A percentile compares a stretch with the other conserved stretches of the same genome.
These are phyloP conservation scores for Samia ricini DNA, from an alignment of 1,140 invertebrate genomes.

Conservation along the genomic window DNA sequence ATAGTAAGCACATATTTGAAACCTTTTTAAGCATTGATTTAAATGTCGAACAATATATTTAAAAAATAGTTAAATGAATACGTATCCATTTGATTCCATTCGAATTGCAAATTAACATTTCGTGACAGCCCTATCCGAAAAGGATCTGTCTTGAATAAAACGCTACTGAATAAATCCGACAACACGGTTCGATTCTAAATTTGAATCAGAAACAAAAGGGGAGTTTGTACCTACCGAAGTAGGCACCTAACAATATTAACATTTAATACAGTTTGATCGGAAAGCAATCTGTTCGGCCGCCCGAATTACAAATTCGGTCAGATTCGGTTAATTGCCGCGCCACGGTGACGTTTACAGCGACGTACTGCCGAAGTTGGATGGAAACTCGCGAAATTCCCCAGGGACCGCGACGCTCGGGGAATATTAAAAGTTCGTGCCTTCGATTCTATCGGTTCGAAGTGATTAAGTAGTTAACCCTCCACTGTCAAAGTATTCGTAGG, in stretches of 20 bases:
- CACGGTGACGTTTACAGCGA: conserved; percentile 5
- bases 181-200: neutral
- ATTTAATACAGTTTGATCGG: conserved; percentile 1
- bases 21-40: too few species aligned
- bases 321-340: conserved; percentile 10
- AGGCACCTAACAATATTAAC: conserved; percentile 10
- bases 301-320: conserved; percentile 13
- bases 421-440: conserved; percentile 14
- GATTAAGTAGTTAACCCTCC: conserved; percentile 6
- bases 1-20: too few species aligned
- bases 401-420: neutral
- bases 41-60: too few species aligned
- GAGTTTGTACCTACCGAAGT: conserved; percentile 4
- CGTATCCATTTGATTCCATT: too few species aligned
- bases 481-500: too few species aligned
- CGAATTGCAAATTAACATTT: too few species aligned
- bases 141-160: neutral
- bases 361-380: conserved; percentile 4
- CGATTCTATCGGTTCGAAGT: conserved; percentile 3
- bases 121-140: neutral
- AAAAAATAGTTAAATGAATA: too few species aligned
- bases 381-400: neutral
- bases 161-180: neutral
- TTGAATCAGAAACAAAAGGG: conserved; percentile 1
- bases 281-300: conserved; percentile 11